Evolutionary conservation across 2,113 vertebrate species (phyloP).

Genomic region (Pseudopodoces humilis): DNA sequence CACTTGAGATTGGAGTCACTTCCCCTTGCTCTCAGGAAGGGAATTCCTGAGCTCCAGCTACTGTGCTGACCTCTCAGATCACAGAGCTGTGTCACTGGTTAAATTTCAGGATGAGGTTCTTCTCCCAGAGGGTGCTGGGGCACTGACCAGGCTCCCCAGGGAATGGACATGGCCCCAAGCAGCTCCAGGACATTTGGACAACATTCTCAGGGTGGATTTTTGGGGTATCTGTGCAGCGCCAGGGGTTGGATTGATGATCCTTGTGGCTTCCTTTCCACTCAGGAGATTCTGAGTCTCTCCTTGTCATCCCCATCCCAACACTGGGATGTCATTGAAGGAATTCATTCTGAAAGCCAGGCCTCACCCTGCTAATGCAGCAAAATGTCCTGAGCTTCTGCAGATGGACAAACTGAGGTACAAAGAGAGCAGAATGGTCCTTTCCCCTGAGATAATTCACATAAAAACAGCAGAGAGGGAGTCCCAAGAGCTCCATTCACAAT

Average conservation of each 20-base stretch:
- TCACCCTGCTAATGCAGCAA: accelerated
- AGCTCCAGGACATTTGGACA: neutral
- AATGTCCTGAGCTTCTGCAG: neutral
- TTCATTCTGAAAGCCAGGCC: neutral
- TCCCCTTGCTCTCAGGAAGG: neutral
- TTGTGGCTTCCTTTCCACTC: neutral
- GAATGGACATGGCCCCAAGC: neutral
- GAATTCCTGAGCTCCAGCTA: neutral
- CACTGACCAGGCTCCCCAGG: neutral
- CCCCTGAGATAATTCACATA: neutral
- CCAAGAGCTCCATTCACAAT: neutral
- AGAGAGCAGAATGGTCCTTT: neutral
- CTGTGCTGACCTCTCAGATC: neutral
- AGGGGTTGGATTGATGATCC: neutral
- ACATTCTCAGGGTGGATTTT: neutral
- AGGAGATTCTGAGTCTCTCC: neutral
- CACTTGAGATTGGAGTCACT: neutral
- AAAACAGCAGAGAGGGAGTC: neutral
- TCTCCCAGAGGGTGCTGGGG: neutral
- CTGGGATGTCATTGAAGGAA: neutral
- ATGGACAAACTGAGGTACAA: neutral
- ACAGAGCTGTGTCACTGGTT: neutral
- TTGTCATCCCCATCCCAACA: neutral
- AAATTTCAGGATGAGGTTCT: neutral
- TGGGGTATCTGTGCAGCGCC: neutral